These are phyloP conservation scores for Procambarus virginalis DNA, from an alignment of 1,140 invertebrate genomes.

Conservation along the genomic window DNA sequence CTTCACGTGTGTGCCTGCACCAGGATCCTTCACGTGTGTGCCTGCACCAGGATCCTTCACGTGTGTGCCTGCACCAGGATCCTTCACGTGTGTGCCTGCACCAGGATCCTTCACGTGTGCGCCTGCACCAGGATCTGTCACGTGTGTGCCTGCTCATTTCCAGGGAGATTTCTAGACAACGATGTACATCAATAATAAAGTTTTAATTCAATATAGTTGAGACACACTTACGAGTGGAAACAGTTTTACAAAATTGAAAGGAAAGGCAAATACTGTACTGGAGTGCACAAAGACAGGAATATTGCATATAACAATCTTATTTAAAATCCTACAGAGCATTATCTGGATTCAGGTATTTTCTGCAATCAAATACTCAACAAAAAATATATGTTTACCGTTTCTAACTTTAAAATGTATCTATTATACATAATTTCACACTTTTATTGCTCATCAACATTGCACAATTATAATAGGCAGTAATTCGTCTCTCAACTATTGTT, in stretches of 20 bases:
- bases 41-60: too few species aligned
- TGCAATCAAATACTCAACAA: background rate
- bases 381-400: background rate
- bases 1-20: too few species aligned
- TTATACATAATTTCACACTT: background rate
- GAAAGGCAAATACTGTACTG: background rate
- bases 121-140: too few species aligned
- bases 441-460: conserved; percentile 30
- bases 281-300: background rate
- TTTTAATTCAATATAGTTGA: too few species aligned
- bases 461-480: conserved; percentile 11
- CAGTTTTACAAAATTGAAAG: background rate
- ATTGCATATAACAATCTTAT: background rate
- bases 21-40: too few species aligned
- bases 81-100: too few species aligned
- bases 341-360: conserved; percentile 8
- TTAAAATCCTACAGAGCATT: background rate
- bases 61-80: too few species aligned
- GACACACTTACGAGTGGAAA: background rate
- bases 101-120: too few species aligned
- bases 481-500: background rate
- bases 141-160: too few species aligned
- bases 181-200: too few species aligned
- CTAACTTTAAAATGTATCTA: conserved; percentile 1
- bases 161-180: too few species aligned